A percentile compares a stretch with the other conserved stretches of the same genome.
phyloP scores from a whole-genome alignment of 2,888 invertebrate genomes.

The Machimus rusticus region DNA sequence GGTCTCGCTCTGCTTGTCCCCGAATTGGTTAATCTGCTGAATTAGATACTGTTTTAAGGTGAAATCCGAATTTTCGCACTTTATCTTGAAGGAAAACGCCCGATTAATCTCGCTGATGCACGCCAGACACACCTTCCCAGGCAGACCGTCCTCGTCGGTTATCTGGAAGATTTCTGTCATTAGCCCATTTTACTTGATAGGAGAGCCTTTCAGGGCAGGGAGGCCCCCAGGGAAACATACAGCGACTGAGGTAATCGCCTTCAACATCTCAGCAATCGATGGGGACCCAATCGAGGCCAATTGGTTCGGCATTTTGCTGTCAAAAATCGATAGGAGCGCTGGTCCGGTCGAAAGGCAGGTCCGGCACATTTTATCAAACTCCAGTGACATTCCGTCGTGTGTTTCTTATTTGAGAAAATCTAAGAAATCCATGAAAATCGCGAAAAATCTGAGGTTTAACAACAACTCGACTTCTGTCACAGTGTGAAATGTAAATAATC shows the following conservation, averaged over 20 bases:
- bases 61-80: slow-evolving; percentile 59
- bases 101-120: slow-evolving; percentile 62
- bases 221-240: slow-evolving; percentile 23
- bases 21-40: neutral
- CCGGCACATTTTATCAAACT: slow-evolving; percentile 56
- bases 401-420: neutral
- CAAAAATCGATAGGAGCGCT: slow-evolving; percentile 58
- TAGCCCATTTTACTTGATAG: neutral
- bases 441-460: neutral
- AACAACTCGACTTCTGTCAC: neutral
- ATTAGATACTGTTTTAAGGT: slow-evolving; percentile 57
- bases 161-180: slow-evolving; percentile 52
- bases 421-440: neutral
- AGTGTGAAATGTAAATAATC: neutral
- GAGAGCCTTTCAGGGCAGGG: neutral
- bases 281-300: neutral
- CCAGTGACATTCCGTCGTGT: neutral
- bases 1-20: slow-evolving; percentile 43
- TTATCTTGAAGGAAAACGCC: slow-evolving; percentile 60
- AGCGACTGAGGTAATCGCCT: slow-evolving; percentile 39
- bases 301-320: slow-evolving; percentile 42
- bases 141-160: slow-evolving; percentile 57
- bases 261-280: slow-evolving; percentile 45
- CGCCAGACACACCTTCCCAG: slow-evolving; percentile 58
- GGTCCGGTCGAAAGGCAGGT: slow-evolving; percentile 57